Evolutionary conservation across 2,113 vertebrate species (phyloP).

Genomic region (Bubo blakistoni): DNA sequence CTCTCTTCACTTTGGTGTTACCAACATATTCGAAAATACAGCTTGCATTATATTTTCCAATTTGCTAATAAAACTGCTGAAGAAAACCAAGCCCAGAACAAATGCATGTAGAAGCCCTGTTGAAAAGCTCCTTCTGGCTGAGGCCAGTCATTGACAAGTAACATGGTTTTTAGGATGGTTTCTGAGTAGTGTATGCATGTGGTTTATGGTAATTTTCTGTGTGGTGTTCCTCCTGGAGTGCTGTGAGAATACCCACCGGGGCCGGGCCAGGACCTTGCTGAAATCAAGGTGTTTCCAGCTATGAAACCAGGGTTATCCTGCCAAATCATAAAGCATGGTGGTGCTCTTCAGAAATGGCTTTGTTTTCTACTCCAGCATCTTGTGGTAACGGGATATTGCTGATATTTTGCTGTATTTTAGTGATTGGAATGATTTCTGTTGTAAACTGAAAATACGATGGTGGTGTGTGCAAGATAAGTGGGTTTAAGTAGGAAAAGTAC

Average conservation of each 20-base stretch:
- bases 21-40: rapidly evolving
- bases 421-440: background rate
- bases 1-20: background rate
- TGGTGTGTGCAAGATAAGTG: background rate
- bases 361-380: rapidly evolving
- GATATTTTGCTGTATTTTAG: background rate
- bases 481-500: background rate
- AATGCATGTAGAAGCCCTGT: background rate
- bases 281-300: background rate
- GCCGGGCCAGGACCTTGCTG: background rate
- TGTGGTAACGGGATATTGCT: rapidly evolving
- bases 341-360: background rate
- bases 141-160: background rate
- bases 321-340: rapidly evolving
- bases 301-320: background rate
- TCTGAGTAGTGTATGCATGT: background rate
- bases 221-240: background rate
- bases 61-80: background rate
- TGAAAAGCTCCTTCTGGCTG: background rate
- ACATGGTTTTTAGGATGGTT: background rate
- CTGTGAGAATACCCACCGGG: rapidly evolving
- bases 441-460: rapidly evolving
- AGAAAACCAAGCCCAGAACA: background rate
- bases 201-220: background rate
- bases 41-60: background rate